Evolutionary conservation across 1,140 invertebrate species (phyloP).

Genomic region (Mizuhopecten yessoensis): DNA sequence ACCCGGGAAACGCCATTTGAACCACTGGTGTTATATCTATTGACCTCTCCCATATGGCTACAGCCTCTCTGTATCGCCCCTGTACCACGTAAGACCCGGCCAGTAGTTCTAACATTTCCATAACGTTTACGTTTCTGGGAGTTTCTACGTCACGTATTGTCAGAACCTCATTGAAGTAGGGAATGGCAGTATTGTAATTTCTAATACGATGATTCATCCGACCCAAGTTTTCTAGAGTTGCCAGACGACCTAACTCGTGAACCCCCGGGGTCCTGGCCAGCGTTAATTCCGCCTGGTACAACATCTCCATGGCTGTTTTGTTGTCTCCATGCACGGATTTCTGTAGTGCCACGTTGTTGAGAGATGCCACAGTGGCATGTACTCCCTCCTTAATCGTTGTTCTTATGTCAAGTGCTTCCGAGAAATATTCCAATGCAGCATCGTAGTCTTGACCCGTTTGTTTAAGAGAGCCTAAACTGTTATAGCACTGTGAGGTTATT

Average conservation of each 20-base stretch:
- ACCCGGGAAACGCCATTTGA: not conserved
- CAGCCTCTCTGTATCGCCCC: not conserved
- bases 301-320: not conserved
- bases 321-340: not conserved
- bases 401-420: not conserved
- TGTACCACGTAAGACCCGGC: not conserved
- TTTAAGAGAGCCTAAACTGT: not conserved
- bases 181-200: not conserved
- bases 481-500: not conserved
- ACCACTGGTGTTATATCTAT: not conserved
- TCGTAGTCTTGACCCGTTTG: slow-evolving; percentile 16
- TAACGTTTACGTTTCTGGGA: slow-evolving; percentile 1
- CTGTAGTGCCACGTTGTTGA: not conserved
- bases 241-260: not conserved
- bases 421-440: not conserved
- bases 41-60: not conserved
- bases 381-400: not conserved
- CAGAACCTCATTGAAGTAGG: slow-evolving; percentile 13
- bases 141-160: not conserved
- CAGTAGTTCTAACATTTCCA: slow-evolving; percentile 14
- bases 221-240: not conserved
- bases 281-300: not conserved
- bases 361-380: not conserved
- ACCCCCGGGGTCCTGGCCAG: not conserved
- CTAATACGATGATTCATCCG: not conserved